Percentiles rank a stretch among this genome's conserved stretches.
Conservation (phyloP, 2,797 vertebrate species). For the Cephalopachus bancanus region DNA sequence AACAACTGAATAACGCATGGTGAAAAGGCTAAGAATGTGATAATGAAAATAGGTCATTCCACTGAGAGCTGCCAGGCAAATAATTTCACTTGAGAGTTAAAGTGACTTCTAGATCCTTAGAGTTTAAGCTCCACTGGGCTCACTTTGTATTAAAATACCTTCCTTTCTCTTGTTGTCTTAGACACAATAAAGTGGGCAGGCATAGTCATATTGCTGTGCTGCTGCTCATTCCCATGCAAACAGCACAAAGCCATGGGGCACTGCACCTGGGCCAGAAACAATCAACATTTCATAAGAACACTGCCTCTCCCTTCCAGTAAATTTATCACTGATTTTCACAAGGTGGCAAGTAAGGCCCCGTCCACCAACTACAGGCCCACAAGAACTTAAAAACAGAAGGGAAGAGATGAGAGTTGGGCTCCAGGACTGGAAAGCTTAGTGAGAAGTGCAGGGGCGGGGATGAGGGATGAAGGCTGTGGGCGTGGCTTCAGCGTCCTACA, state of each 20-base stretch:
- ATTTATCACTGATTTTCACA: slow-evolving; percentile 14
- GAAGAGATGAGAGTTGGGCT: not conserved
- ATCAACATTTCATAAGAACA: not conserved
- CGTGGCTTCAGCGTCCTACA: not conserved
- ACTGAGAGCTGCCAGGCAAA: slow-evolving; percentile 9
- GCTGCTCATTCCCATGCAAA: not conserved
- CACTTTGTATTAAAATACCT: not conserved
- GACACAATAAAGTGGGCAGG: not conserved
- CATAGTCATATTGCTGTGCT: not conserved
- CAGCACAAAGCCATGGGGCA: not conserved
- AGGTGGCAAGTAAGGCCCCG: not conserved
- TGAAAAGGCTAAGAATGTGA: not conserved
- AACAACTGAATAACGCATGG: not conserved
- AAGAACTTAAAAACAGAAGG: not conserved
- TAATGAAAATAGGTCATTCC: not conserved
- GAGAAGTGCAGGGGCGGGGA: not conserved
- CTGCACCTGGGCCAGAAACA: not conserved
- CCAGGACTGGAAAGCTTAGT: not conserved
- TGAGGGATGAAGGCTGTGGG: not conserved
- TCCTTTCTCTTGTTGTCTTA: not conserved
- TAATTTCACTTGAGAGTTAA: slow-evolving; percentile 30
- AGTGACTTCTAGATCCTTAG: slow-evolving; percentile 35
- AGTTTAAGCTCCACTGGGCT: not conserved
- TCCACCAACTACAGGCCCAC: not conserved
- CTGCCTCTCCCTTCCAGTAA: slow-evolving; percentile 28